phyloP scores from a whole-genome alignment of 92 coral and sea anemone species.

The Porites evermanni region DNA sequence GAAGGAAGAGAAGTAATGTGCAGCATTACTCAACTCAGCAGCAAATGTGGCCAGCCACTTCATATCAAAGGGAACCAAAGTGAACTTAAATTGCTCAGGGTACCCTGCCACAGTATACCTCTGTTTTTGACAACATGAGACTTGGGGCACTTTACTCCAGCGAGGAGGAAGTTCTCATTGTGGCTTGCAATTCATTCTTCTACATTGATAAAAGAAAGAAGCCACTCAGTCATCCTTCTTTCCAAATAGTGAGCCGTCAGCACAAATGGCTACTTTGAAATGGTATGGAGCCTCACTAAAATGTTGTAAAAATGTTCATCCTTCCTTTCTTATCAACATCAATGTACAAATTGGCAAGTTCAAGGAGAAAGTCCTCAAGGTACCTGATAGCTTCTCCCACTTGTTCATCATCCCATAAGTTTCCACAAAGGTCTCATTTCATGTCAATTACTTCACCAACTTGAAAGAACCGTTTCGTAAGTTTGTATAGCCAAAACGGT shows the following conservation, averaged over 20 bases:
- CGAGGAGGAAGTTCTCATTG: conserved; percentile 69
- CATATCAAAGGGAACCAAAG: conserved; percentile 32
- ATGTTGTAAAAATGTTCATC: conserved; percentile 54
- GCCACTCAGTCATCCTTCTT: conserved; percentile 66
- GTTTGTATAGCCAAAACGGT: not conserved
- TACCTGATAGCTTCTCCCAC: conserved; percentile 51
- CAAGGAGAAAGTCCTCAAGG: conserved; percentile 47
- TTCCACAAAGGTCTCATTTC: conserved; percentile 45
- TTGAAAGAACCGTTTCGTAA: conserved; percentile 39
- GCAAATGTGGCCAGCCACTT: conserved; percentile 41
- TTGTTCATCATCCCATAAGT: conserved; percentile 38
- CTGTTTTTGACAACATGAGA: conserved; percentile 58
- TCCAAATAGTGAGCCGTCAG: conserved; percentile 78
- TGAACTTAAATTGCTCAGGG: not conserved
- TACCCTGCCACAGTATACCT: conserved; percentile 47
- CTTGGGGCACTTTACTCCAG: conserved; percentile 67
- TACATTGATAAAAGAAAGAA: conserved; percentile 66
- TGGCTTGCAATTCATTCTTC: conserved; percentile 65
- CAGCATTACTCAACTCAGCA: conserved; percentile 44
- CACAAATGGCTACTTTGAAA: conserved; percentile 70
- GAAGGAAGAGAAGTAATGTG: conserved; percentile 21
- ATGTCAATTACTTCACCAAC: conserved; percentile 36
- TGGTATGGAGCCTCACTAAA: conserved; percentile 66
- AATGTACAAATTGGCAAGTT: conserved; percentile 66
- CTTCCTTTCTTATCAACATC: conserved; percentile 40